Conservation (phyloP, 2,888 invertebrate species). For the Melitaea athalia region DNA sequence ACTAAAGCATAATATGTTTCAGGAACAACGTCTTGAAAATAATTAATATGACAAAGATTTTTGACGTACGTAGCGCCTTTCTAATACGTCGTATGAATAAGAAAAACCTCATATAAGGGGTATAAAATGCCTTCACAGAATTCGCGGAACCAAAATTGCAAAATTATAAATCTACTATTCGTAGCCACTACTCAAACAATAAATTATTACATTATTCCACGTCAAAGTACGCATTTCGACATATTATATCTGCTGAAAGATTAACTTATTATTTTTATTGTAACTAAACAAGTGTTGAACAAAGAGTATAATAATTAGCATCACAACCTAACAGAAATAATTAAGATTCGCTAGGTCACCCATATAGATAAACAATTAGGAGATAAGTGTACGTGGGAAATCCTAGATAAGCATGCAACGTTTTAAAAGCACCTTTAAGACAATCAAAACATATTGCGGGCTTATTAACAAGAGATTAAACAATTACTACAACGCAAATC, state of each 20-base stretch:
- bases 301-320: slow-evolving; percentile 26
- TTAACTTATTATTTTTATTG: slow-evolving; percentile 2
- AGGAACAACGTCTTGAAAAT: too few species aligned
- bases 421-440: slow-evolving; percentile 31
- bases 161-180: too few species aligned
- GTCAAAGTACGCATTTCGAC: not conserved
- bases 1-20: too few species aligned
- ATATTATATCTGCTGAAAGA: not conserved
- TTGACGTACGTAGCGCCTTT: too few species aligned
- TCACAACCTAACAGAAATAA: slow-evolving; percentile 25
- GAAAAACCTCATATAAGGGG: too few species aligned
- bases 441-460: slow-evolving; percentile 23
- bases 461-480: slow-evolving; percentile 15
- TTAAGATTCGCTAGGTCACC: slow-evolving; percentile 35
- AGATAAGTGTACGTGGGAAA: slow-evolving; percentile 38
- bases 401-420: slow-evolving; percentile 35
- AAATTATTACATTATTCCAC: not conserved
- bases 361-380: slow-evolving; percentile 39
- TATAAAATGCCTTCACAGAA: too few species aligned
- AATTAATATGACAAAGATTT: too few species aligned
- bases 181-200: not conserved
- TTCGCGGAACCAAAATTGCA: too few species aligned
- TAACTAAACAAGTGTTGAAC: slow-evolving; percentile 7
- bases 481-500: not conserved
- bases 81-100: too few species aligned